Conservation (phyloP, 2,888 invertebrate genomes). For the Scelioninae gen. 1 region DNA sequence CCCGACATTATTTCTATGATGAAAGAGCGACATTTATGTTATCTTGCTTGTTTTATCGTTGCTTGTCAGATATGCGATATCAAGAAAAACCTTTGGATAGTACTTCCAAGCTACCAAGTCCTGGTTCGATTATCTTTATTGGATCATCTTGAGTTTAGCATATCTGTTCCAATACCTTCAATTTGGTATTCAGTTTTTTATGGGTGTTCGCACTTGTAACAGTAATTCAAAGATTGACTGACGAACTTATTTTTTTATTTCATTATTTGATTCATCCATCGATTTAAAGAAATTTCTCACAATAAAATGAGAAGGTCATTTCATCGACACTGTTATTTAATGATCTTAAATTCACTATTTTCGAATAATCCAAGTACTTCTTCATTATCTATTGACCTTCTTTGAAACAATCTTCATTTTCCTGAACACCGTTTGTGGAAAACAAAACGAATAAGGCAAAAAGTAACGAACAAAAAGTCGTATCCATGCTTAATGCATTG, state of each 20-base stretch:
- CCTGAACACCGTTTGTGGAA: conserved; percentile 18
- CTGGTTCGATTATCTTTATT: neutral
- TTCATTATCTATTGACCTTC: conserved; percentile 31
- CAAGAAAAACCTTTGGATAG: too few species aligned
- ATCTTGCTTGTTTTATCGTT: too few species aligned
- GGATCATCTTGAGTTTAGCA: neutral
- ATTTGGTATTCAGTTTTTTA: neutral
- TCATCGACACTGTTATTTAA: too few species aligned
- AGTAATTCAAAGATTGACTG: too few species aligned
- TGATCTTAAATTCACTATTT: too few species aligned
- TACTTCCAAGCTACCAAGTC: too few species aligned
- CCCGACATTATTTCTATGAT: neutral
- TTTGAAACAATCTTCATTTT: conserved; percentile 12
- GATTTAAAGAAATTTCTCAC: too few species aligned
- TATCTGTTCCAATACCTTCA: neutral
- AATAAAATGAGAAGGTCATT: too few species aligned
- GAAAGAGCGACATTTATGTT: neutral
- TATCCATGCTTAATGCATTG: conserved; percentile 29
- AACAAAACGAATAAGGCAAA: conserved; percentile 7
- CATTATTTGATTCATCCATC: too few species aligned
- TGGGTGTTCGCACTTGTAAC: too few species aligned
- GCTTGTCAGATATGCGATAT: too few species aligned
- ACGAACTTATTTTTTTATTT: too few species aligned
- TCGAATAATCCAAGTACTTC: neutral
- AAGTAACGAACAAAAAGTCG: conserved; percentile 11